Base-by-base conservation (phyloP, 2,888 invertebrate genomes). In the Andrena fulva region DNA sequence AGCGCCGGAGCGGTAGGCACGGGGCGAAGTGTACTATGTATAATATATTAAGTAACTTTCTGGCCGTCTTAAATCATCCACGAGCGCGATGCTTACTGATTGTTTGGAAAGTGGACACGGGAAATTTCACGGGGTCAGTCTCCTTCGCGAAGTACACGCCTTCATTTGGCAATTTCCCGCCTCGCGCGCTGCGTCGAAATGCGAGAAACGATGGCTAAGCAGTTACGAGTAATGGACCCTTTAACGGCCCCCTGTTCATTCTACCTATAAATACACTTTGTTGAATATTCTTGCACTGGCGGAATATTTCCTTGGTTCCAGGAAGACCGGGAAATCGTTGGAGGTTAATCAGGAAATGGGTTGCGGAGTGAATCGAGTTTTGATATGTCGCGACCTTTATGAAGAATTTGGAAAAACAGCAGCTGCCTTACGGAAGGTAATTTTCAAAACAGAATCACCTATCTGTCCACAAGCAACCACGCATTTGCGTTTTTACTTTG, bases 1-100 rank as follows among this genome's bases (percentile, higher is more conserved):
- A 63, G 27, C 50, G 8, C 7, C 74, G 72, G 78, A 84, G 71
- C 75, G 67, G 52, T 29, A 78, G 60, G 75, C 77, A 68, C 73
- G 63, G 67, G 70, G 64, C 68, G 74, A 62, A 42, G 68, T 73
- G 67, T 42, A 76, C 63, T 78, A 78, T 63, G 79, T 82, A 78
- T 82, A 64, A 74, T 64, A 86, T 67, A 84, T 92, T 92, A 92
- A 92, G 92, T 92, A 92, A 91, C 91, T 87, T 90, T 90, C 88
- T 88, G 90, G 91, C 90, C 91, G 77, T 90, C 73, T 78, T 82
- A 87, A 87, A 84, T 87, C 84, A 70, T 83, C 88, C 75, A 77
- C 67, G 68, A 81, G 73, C 77, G 70, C 80, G 76, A 86, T 83
- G 76, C 63, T 84, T 79, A 77, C 54, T 87, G 89, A 89, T 88